A percentile compares a stretch with the other conserved stretches of the same genome.
Conservation (phyloP, 2,113 vertebrate genomes). For the Pseudorectes ferrugineus region DNA sequence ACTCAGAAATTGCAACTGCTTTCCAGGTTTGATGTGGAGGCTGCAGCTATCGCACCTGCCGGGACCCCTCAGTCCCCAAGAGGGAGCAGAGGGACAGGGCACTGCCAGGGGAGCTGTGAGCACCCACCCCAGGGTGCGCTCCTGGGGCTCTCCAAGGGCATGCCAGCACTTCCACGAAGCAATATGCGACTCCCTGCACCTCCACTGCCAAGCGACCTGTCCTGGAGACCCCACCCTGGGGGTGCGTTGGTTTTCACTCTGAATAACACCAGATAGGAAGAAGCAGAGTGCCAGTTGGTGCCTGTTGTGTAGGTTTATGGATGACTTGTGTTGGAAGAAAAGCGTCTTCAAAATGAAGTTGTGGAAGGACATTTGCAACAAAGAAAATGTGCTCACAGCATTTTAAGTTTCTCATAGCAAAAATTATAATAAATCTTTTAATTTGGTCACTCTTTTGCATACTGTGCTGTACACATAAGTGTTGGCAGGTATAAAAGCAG, state of each 20-base stretch:
- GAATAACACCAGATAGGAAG: neutral
- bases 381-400: neutral
- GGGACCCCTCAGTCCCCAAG: neutral
- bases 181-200: neutral
- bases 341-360: neutral
- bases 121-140: neutral
- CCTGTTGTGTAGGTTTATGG: neutral
- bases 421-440: constrained; percentile 10
- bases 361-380: neutral
- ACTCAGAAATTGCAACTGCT: neutral
- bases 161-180: neutral
- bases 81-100: neutral
- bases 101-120: rapidly evolving
- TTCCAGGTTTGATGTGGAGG: neutral
- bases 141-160: neutral
- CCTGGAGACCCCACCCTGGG: rapidly evolving
- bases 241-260: rapidly evolving
- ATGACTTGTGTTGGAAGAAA: neutral
- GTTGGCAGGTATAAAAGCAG: neutral
- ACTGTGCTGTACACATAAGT: neutral
- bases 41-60: rapidly evolving
- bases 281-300: neutral
- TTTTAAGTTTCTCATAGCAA: neutral
- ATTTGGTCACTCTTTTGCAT: constrained; percentile 34
- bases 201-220: neutral